Conservation (phyloP, 2,113 vertebrate genomes). For the Tretioscincus oriximinensis region DNA sequence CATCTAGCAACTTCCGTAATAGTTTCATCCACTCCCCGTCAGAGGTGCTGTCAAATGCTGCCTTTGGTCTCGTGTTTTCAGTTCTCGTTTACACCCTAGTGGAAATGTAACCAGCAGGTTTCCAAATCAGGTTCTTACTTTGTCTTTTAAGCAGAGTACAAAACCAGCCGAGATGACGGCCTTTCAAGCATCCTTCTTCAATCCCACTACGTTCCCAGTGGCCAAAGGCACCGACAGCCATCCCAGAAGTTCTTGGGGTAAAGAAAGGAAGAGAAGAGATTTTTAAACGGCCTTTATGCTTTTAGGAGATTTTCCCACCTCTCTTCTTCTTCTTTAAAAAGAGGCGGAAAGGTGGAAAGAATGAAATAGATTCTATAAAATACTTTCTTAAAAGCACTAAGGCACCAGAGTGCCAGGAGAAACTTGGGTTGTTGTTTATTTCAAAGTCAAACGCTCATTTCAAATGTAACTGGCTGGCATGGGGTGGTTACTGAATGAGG, state of each 20-base stretch:
- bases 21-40: background rate
- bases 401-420: conserved; percentile 37
- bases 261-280: conserved; percentile 52
- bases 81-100: conserved; percentile 49
- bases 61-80: conserved; percentile 36
- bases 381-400: conserved; percentile 32
- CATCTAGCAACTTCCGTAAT: background rate
- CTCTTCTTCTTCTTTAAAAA: background rate
- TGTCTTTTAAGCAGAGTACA: conserved; percentile 27
- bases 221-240: conserved; percentile 58
- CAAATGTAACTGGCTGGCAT: background rate
- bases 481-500: background rate
- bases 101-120: conserved; percentile 49
- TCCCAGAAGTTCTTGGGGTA: conserved; percentile 49
- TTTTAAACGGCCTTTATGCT: conserved; percentile 47
- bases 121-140: background rate
- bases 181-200: conserved; percentile 61
- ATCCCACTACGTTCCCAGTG: conserved; percentile 42
- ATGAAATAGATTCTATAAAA: conserved; percentile 34
- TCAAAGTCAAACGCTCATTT: conserved; percentile 49
- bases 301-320: conserved; percentile 3
- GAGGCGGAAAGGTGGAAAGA: background rate
- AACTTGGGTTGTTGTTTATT: conserved; percentile 29
- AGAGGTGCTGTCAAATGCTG: conserved; percentile 10
- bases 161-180: conserved; percentile 45